Base-by-base conservation (phyloP, 1,140 invertebrate species). In the Caenorhabditis tropicalis region DNA sequence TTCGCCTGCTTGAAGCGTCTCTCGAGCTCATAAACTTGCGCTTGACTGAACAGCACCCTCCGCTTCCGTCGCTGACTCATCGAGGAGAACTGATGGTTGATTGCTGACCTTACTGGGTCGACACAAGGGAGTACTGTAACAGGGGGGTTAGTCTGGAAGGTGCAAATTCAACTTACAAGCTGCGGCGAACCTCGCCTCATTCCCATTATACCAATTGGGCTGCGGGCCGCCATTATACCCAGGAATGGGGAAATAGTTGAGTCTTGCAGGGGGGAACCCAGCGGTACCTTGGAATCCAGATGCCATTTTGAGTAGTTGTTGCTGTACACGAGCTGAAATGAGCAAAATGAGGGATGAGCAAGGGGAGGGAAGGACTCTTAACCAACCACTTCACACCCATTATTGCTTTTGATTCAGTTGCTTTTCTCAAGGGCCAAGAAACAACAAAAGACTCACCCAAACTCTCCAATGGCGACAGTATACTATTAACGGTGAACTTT, bases 11-110 rank as follows among this genome's bases (percentile, higher is more conserved):
- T 94, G 92, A 99, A 98, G 79, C 97, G 93, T 88, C 96, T 93
- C 91, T 98, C 96, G 86, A 99, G 91, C 91, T 98, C 97, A 91
- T 95, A 98, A 0, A 84, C 83, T 91, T 99, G 98, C 0, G 96
- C 95, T 92, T 99, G 98, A 21, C 96, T 97, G 91, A 99, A 99
- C 0, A 99, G 93, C 0, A 99, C 96, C 0, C 98, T 94, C 48
- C 98, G 93, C 92, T 99, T 99, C 36, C 97, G 93, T 49, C 84
- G 53, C 49, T 85, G 84, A 16, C 82, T 85, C 84, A 85, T 85
- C 49, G 84, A 79, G 79, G 83, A 84, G 49, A 74, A 39, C 31
- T 56, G 49, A 19, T 58, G 49, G 53, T 85, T 82, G 10, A 79
- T 81, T 16, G 84, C 84, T 16, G 84, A 82, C 7, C 84, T 39